Evolutionary conservation across 1,140 invertebrate genomes (phyloP), one percentile per base, ranked within the genome.

Genomic region (Drosophila insularis): DNA sequence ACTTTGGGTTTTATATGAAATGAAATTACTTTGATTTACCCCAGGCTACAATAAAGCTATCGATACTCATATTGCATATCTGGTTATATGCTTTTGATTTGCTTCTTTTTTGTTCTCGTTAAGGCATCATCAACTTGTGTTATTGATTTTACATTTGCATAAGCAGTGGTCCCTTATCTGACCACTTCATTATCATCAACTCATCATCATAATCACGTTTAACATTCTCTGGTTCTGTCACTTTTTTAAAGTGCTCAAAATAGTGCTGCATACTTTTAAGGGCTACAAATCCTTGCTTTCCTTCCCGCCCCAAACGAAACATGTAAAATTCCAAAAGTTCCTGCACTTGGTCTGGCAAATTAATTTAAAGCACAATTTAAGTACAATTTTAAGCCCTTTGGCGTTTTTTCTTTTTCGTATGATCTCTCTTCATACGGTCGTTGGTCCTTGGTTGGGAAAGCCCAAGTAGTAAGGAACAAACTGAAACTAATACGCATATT

Each of bases 401-500:
- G 68, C 55, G 23, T 11, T 58, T 71, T 71, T 54, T 63, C 61
- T 56, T 63, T 19, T 35, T 35, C 10, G 7, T 35, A 10, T 43
- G 62, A 14, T 53, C 13, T 43, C 32, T n/a, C 19, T 13, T 35
- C 32, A 23, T 23, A 17, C 59, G 31, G 17, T 40, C 14, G 27
- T 37, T 23, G 27, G 50, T 39, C 46, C 35, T 70, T 61, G n/a
- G 63, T 66, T 62, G n/a, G 66, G 66, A 63, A 62, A 37, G 35
- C 35, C 11, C 10, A 37, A 37, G 63, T 80, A 58, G 14, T 54
- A 77, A 50, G 19, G 19, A 50, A 50, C 5, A 50, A 50, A 74
- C 64, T 82, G 84, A 87, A 87, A 87, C 84, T 87, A 87, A 87
- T 87, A 89, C 84, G 84, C 84, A 87, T 87, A 87, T 82, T 87